These are phyloP conservation scores for Scomberomorus guttatus DNA, from an alignment of 2,797 vertebrate genomes.

Conservation along the genomic window DNA sequence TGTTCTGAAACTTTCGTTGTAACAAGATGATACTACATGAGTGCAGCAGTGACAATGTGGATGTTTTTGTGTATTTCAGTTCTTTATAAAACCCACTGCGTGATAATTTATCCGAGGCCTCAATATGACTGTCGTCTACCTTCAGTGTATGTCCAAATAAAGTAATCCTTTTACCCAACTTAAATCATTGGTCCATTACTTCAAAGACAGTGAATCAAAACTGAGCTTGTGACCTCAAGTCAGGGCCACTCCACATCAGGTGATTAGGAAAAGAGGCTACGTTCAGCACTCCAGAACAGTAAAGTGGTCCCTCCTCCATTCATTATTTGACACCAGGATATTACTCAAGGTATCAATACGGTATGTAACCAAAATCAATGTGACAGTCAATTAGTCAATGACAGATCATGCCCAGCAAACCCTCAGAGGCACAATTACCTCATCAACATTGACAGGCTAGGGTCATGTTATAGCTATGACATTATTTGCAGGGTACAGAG, in stretches of 20 bases:
- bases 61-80: neutral
- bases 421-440: conserved; percentile 26
- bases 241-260: conserved; percentile 29
- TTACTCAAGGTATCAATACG: conserved; percentile 20
- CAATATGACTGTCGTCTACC: neutral
- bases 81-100: neutral
- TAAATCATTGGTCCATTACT: conserved; percentile 8
- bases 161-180: conserved; percentile 16
- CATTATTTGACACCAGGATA: conserved; percentile 20
- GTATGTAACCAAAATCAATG: conserved; percentile 25
- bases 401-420: neutral
- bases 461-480: neutral
- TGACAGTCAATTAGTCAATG: conserved; percentile 36
- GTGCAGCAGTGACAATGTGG: neutral
- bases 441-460: conserved; percentile 16
- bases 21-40: neutral
- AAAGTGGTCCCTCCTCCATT: neutral
- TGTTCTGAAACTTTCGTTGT: neutral
- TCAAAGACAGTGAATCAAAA: conserved; percentile 26
- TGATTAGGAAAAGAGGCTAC: conserved; percentile 21
- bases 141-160: neutral
- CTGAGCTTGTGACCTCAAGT: conserved; percentile 43
- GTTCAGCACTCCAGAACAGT: neutral
- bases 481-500: neutral
- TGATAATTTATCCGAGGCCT: neutral